Base-by-base conservation (phyloP, 2,888 invertebrate genomes). In the Branchellion lobata region DNA sequence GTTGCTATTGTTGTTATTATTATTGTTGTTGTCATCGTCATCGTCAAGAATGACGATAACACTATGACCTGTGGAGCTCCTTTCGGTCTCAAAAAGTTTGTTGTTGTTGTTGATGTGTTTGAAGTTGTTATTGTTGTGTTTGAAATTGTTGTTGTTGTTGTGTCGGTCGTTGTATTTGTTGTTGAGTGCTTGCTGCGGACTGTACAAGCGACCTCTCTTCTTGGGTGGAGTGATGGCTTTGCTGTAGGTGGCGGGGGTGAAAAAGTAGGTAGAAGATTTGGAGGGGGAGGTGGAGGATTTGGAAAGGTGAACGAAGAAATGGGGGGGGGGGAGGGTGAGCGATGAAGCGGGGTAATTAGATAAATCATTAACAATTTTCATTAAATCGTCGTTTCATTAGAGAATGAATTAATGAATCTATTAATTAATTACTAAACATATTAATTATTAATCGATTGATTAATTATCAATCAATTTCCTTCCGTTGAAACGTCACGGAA, bases 21-120 rank as follows among this genome's bases (percentile, higher is more conserved):
- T n/a, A 18, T 71, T 47, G 27, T 71, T 51, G 36, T 75, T n/a
- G 53, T 81, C 71, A 29, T 81, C 77, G 53, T 82, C 80, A 69
- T 77, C 80, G 69, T 80, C 80, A 3, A 77, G 71, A n/a, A 80
- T 80, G 29, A 80, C 78, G 68, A 80, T 80, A 68, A 80, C 78
- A 34, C 80, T 80, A 65, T 80, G 80, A 8, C 71, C 78, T 0
- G 80, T 71, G 21, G 80, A 80, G 78, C 80, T 78, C 11, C 80
- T 29, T 77, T 77, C 77, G 24, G 53, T 77, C 65, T 77, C 77
- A 33, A 77, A 77, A n/a, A 51, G 65, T 40, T 75, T 73, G 14
- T 27, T 71, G 1, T 14, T 40, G 0, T 5, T 21, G 21, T 21
- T 11, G 18, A 27, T 71, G 31, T 47, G 21, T 11, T 11, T 57